Evolutionary conservation across 1,140 invertebrate genomes (phyloP).

Genomic region (Pseudomyrmex sp.): DNA sequence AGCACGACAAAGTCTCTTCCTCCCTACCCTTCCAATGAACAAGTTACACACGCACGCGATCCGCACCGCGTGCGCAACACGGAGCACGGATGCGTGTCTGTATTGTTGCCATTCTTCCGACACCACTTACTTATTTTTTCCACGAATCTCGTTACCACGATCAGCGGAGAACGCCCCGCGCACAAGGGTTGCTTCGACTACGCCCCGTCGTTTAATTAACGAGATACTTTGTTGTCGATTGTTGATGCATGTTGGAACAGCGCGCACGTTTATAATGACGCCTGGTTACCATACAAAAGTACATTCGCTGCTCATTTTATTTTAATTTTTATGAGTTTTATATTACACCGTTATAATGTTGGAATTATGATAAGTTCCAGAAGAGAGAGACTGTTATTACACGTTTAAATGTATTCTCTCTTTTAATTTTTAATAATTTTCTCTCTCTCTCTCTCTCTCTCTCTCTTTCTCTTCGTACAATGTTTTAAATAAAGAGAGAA

Average conservation of each 20-base stretch:
- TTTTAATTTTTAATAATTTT: background rate
- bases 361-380: background rate
- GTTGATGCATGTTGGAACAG: constrained; percentile 18
- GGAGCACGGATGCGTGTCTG: too few species aligned
- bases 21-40: constrained; percentile 31
- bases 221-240: constrained; percentile 59
- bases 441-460: background rate
- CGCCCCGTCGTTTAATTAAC: constrained; percentile 80
- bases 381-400: background rate
- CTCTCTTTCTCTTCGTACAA: background rate
- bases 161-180: constrained; percentile 73
- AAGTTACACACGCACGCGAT: constrained; percentile 70
- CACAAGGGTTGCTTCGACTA: constrained; percentile 74
- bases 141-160: constrained; percentile 82
- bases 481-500: background rate
- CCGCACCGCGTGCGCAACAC: background rate
- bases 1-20: constrained; percentile 60
- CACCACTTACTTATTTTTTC: constrained; percentile 80
- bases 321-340: background rate
- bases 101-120: constrained; percentile 56
- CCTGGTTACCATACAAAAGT: background rate
- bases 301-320: background rate
- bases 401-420: background rate
- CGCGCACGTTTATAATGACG: constrained; percentile 26
- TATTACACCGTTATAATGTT: background rate